phyloP scores from a whole-genome alignment of 2,888 invertebrate species.

The Anticlea derivata region DNA sequence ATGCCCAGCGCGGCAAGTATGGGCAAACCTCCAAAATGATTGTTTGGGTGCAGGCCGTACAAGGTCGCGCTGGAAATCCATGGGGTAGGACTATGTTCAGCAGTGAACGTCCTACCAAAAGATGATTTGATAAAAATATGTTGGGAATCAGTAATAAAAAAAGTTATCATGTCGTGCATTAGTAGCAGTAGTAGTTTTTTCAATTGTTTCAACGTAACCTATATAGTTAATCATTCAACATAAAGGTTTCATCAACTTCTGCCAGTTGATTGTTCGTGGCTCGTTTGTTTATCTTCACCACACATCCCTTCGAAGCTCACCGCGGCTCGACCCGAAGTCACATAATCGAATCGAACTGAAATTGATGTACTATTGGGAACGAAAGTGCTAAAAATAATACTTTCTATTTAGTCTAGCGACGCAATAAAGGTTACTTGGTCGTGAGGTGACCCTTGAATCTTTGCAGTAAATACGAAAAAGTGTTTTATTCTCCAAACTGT shows the following conservation, averaged over 20 bases:
- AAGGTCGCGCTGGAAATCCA: no score
- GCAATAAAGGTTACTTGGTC: background rate
- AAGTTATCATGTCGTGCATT: no score
- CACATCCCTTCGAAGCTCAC: conserved; percentile 20
- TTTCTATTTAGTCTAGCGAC: no score
- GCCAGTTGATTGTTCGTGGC: conserved; percentile 24
- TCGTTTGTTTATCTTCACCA: conserved; percentile 27
- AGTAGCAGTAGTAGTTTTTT: background rate
- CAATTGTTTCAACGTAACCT: background rate
- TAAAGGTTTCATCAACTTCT: conserved; percentile 24
- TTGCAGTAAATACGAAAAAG: no score
- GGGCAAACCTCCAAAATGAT: no score
- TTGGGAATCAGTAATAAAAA: no score
- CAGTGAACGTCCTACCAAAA: no score
- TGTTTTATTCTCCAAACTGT: no score
- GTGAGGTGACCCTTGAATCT: background rate
- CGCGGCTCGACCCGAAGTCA: conserved; percentile 29
- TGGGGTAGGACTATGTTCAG: no score
- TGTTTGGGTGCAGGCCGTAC: no score
- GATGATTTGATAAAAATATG: no score
- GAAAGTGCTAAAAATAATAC: conserved; percentile 14
- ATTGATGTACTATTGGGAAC: conserved; percentile 25
- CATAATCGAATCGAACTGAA: conserved; percentile 36
- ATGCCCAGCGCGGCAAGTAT: no score
- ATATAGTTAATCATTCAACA: background rate